Evolutionary conservation across 1,140 invertebrate genomes (phyloP).

Genomic region (Caenorhabditis elegans): DNA sequence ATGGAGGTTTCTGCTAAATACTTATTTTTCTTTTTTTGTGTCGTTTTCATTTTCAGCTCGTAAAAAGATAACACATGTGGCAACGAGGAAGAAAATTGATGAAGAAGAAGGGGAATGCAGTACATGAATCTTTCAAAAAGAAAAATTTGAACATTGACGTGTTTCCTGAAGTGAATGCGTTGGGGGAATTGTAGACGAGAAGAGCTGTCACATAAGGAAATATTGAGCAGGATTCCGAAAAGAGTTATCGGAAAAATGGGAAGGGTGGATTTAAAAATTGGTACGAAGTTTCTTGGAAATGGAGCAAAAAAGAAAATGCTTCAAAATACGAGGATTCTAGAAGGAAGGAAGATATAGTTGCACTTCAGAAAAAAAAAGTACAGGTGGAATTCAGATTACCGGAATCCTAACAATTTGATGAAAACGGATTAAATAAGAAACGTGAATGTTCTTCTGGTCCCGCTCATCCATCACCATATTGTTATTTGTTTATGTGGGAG

Average conservation of each 20-base stretch:
- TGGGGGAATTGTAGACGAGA: background rate
- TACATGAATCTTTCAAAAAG: conserved; percentile 27
- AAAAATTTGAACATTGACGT: background rate
- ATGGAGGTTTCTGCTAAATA: background rate
- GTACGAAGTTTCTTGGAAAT: background rate
- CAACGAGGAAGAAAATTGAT: background rate
- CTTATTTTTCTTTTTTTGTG: background rate
- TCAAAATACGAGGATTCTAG: too few species aligned
- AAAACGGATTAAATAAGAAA: background rate
- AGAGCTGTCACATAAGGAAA: conserved; percentile 20
- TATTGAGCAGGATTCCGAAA: background rate
- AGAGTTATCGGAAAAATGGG: background rate
- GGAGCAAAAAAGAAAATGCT: background rate
- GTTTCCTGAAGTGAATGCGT: conserved; percentile 22
- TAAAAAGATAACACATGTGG: conserved; percentile 4
- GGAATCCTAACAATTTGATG: too few species aligned
- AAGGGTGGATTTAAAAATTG: too few species aligned
- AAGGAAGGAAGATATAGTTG: too few species aligned
- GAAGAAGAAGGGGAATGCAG: background rate
- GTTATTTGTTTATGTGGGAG: background rate
- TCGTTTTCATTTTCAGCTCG: conserved; percentile 3
- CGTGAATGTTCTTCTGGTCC: background rate
- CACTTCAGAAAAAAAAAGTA: too few species aligned
- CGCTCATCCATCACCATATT: conserved; percentile 2
- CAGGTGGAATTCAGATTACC: too few species aligned